Conservation (phyloP, 2,797 vertebrate species). For the Alectoris magna region DNA sequence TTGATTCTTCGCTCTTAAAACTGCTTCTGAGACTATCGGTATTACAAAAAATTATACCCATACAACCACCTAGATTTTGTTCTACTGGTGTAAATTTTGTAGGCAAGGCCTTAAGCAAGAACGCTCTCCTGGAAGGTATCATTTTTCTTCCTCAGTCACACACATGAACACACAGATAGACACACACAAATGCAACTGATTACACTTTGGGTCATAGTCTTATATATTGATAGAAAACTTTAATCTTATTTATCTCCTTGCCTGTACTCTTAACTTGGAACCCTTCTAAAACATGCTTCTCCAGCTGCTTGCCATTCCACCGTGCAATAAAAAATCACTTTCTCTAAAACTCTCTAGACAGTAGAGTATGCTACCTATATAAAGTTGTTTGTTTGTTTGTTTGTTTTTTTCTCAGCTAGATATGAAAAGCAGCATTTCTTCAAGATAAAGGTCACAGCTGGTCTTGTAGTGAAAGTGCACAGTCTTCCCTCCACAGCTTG, state of each 20-base stretch:
- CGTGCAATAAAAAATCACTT: neutral
- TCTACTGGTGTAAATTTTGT: neutral
- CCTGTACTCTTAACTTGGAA: neutral
- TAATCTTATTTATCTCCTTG: neutral
- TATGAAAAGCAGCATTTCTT: neutral
- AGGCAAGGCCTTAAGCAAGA: neutral
- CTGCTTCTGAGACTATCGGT: neutral
- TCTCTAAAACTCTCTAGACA: neutral
- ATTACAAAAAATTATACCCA: neutral
- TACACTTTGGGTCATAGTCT: neutral
- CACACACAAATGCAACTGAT: neutral
- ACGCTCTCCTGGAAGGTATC: neutral
- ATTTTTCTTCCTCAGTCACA: neutral
- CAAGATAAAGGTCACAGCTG: neutral
- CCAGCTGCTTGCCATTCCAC: neutral
- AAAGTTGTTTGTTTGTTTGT: neutral
- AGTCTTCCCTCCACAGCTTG: neutral
- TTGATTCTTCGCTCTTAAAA: slow-evolving; percentile 10
- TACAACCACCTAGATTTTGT: neutral
- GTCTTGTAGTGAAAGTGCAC: neutral
- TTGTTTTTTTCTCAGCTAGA: neutral
- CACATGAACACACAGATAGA: neutral
- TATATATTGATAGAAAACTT: neutral
- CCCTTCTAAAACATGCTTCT: neutral
- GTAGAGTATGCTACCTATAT: neutral